Base-by-base conservation (phyloP, 2,888 invertebrate species). In the Leptopilina myrica region DNA sequence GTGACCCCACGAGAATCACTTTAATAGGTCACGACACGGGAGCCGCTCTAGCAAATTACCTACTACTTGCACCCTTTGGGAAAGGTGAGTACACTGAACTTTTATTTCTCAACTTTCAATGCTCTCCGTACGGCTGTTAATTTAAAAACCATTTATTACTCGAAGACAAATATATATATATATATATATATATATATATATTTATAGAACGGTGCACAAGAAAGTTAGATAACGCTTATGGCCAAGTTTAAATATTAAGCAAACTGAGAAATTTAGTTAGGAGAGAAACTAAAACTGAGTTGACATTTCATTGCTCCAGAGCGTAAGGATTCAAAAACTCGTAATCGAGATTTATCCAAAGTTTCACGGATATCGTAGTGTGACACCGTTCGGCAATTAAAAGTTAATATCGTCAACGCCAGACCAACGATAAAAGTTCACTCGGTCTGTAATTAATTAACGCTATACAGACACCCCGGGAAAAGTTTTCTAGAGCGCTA, bases 1-100 rank as follows among this genome's bases (percentile, higher is more conserved):
- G 98, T 0, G 97, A 98, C 92, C 95, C 96, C 0, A 92, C 93
- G 69, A 93, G 96, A 76, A 95, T 98, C 81, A 97, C 97, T 40
- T 92, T 98, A 64, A 94, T 96, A 84, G 98, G 97, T 2, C 97
- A 98, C 92, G 96, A 96, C 77, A 96, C 96, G 5, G 98, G 97
- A 1, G 98, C 97, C 0, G 96, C 97, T 2, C 93, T 97, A 59
- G 97, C 95, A 84, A 97, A 97, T 91, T 94, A 97, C 64, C 93
- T 98, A 78, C 95, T 98, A 88, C 94, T 97, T 88, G 95, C 97
- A 77, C 96, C 97, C 0, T 95, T 95, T 46, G 95, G 95, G 73
- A 96, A 95, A 93, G 95, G 96, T 95, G 89, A 82, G 82, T 83
- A 33, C 26, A 66, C 62, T 3, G 73, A 73, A 73, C 56, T 73